A percentile compares a stretch with the other conserved stretches of the same genome.
Evolutionary conservation across 2,113 vertebrate genomes (phyloP).

Genomic region (Mustelus asterias): DNA sequence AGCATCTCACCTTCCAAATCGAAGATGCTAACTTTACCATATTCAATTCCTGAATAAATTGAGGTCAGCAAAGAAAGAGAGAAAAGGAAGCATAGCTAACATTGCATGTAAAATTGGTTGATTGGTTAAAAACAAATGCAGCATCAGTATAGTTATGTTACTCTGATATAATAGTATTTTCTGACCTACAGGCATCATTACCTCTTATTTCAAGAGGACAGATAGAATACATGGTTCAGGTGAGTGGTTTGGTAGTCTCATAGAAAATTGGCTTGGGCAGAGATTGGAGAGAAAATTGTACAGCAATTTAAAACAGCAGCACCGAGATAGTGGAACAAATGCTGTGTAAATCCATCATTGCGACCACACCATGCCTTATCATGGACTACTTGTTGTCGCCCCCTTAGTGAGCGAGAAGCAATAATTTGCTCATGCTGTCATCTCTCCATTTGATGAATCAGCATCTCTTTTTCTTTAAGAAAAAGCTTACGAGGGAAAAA

Average conservation of each 20-base stretch:
- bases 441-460: neutral
- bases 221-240: constrained; percentile 4
- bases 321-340: neutral
- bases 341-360: too few relatives aligned
- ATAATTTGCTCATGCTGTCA: neutral
- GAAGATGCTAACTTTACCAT: constrained; percentile 33
- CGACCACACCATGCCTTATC: neutral
- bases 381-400: neutral
- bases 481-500: neutral
- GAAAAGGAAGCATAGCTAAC: neutral
- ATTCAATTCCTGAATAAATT: neutral
- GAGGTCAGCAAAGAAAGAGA: neutral
- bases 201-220: constrained; percentile 33
- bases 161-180: neutral
- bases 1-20: neutral
- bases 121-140: constrained; percentile 1
- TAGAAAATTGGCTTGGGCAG: neutral
- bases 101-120: neutral
- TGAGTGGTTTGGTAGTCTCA: constrained; percentile 5
- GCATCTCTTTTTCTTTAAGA: too few relatives aligned
- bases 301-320: too few relatives aligned
- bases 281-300: neutral
- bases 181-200: constrained; percentile 32
- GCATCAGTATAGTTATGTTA: neutral
- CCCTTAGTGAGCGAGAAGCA: neutral